These are phyloP conservation scores for Daphoenositta chrysoptera DNA, from an alignment of 2,113 vertebrate genomes.

Conservation along the genomic window DNA sequence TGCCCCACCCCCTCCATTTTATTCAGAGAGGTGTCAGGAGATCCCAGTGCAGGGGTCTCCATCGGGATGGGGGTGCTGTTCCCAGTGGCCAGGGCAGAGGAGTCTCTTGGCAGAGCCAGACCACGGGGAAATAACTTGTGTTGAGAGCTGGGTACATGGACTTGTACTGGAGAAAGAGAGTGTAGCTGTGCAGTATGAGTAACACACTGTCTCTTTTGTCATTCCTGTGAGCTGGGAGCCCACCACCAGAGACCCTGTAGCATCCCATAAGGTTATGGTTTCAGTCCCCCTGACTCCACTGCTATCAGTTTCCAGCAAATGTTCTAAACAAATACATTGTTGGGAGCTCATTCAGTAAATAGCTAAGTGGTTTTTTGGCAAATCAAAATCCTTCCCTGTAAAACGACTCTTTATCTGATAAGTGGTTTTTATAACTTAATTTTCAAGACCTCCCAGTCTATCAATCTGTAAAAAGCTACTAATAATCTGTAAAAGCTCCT, in stretches of 20 bases:
- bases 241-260: background rate
- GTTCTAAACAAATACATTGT: background rate
- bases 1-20: background rate
- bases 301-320: slow-evolving; percentile 1
- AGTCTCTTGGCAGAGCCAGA: background rate
- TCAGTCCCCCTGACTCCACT: background rate
- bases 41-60: background rate
- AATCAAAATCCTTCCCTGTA: slow-evolving; percentile 3
- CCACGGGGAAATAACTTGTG: background rate
- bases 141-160: background rate
- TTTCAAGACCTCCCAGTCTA: slow-evolving; percentile 36
- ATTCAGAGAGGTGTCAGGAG: background rate
- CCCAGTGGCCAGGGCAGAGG: background rate
- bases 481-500: slow-evolving; percentile 50
- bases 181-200: background rate
- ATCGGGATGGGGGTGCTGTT: background rate
- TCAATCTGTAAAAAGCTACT: slow-evolving; percentile 44
- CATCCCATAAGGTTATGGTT: background rate
- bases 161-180: background rate
- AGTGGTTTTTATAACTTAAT: background rate
- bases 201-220: background rate
- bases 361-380: background rate
- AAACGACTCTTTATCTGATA: background rate
- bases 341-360: background rate
- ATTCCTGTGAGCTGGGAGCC: background rate